Base-by-base conservation (phyloP, 2,797 vertebrate species). In the Antennarius maculatus region DNA sequence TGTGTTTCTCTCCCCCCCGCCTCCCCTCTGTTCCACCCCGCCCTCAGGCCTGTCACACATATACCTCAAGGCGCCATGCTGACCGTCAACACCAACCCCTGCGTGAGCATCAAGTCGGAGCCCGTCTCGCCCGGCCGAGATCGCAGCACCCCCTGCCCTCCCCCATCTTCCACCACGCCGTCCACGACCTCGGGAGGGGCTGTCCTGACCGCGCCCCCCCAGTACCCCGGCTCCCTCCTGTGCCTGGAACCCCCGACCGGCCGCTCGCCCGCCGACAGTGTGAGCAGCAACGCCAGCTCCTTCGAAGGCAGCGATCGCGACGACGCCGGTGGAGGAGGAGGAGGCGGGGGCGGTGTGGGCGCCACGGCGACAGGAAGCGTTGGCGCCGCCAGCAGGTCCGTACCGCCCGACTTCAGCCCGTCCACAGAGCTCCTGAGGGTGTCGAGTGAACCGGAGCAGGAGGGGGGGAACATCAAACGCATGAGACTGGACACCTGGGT, bases 51-150 rank as follows among this genome's bases (percentile, higher is more conserved):
- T 17, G 93, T 96, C 75, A 93, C 93, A 54, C 95, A 96, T 75
- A 91, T 98, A 74, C 91, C 96, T 83, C 96, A 97, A 50, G 93
- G 95, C 64, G 89, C 96, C 83, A 95, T 96, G 77, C 93, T 98
- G 91, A 97, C 96, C 0, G 95, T 98, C 86, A 97, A 96, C 94
- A 98, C 96, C 79, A 96, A 94, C 90, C 93, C 95, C 63, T 87
- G 94, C 68, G 91, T 99, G 89, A 96, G 93, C 94, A 98, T 99
- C 93, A 99, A 99, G 90, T 96, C 96, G 0, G 97, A 99, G 89
- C 97, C 97, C 0, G 92, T 97, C 62, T 98, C 97, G 0, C 97
- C 97, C 0, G 96, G 95, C 74, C 95, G 96, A 2, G 97, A 98
- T 29, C 93, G 95, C 76, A 95, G 93, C 91, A 96, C 96, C 3